A percentile compares a stretch with the other conserved stretches of the same genome.
Evolutionary conservation across 1,140 invertebrate genomes (phyloP).

Genomic region (Araneus ventricosus): DNA sequence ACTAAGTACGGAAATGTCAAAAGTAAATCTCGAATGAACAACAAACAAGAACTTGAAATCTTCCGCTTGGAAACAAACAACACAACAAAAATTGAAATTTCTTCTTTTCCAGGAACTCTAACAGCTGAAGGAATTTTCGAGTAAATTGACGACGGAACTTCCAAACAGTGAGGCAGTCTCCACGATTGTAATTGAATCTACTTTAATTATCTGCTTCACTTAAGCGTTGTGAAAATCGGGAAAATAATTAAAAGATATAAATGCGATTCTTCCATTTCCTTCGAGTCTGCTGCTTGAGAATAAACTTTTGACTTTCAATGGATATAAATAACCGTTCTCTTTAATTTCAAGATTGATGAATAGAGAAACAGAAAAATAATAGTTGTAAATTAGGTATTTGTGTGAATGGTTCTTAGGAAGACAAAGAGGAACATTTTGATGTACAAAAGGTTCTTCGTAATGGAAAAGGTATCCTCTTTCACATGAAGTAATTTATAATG

Average conservation of each 20-base stretch:
- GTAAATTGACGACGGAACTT: background rate
- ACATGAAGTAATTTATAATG: too few species aligned
- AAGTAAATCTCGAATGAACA: too few species aligned
- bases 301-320: background rate
- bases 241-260: slow-evolving; percentile 13
- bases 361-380: too few species aligned
- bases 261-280: background rate
- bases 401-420: too few species aligned
- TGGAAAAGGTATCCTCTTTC: too few species aligned
- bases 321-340: background rate
- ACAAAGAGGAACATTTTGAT: background rate
- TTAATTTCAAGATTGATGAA: background rate
- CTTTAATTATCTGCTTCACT: background rate
- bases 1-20: too few species aligned
- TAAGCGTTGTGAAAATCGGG: background rate
- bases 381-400: background rate
- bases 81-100: too few species aligned
- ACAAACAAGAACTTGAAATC: too few species aligned
- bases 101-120: background rate
- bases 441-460: too few species aligned
- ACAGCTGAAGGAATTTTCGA: background rate
- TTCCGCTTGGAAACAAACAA: too few species aligned
- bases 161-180: background rate
- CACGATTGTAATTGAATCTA: background rate
- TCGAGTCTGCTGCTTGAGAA: background rate